Evolutionary conservation across 2,113 vertebrate species (phyloP).

Genomic region (Coregonus clupeaformis): DNA sequence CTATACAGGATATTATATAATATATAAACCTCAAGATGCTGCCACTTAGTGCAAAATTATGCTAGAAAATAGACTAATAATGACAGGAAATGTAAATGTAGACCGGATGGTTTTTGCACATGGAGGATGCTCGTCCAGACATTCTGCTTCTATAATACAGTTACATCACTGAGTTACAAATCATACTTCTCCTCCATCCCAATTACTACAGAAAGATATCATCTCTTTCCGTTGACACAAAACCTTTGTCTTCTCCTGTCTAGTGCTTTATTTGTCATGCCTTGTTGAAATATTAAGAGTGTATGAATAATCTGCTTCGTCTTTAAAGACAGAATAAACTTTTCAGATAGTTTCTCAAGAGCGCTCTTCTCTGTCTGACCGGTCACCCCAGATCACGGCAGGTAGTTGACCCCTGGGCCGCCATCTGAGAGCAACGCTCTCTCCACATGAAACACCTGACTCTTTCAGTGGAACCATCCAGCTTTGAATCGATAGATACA

Average conservation of each 20-base stretch:
- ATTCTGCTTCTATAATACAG: constrained; percentile 14
- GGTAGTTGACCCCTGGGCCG: constrained; percentile 22
- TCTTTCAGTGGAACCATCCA: not conserved
- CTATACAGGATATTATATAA: not conserved
- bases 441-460: not conserved
- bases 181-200: constrained; percentile 8
- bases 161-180: constrained; percentile 13
- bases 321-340: constrained; percentile 22
- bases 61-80: too few species aligned
- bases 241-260: constrained; percentile 21
- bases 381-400: constrained; percentile 30
- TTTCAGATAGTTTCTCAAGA: not conserved
- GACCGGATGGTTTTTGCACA: not conserved
- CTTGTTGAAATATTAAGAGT: constrained; percentile 40
- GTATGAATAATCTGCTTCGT: constrained; percentile 38
- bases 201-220: constrained; percentile 30
- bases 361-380: constrained; percentile 12
- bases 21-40: too few species aligned
- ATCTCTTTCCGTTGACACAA: constrained; percentile 23
- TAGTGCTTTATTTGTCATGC: constrained; percentile 2
- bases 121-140: constrained; percentile 4
- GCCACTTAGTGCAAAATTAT: too few species aligned
- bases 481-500: not conserved
- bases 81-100: not conserved
- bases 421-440: not conserved